phyloP scores from a whole-genome alignment of 2,888 invertebrate genomes.

The Eudasyphora cyanicolor region DNA sequence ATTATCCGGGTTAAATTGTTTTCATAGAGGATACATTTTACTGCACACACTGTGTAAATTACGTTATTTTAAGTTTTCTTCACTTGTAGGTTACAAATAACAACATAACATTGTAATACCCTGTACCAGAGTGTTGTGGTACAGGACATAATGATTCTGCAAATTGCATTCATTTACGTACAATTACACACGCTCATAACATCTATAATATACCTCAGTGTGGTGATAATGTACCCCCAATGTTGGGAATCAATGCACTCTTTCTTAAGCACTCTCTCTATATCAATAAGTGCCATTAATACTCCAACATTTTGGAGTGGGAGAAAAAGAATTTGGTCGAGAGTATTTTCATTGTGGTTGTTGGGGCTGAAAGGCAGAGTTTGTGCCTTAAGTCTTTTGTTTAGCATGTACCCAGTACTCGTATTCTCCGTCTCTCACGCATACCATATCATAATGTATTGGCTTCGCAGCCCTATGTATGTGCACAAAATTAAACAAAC shows the following conservation, averaged over 20 bases:
- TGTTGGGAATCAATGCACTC: not conserved
- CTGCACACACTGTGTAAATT: too few species aligned
- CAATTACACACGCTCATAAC: too few species aligned
- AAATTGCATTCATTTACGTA: too few species aligned
- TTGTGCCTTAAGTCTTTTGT: constrained; percentile 63
- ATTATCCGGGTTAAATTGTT: too few species aligned
- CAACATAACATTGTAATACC: too few species aligned
- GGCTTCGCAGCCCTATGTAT: not conserved
- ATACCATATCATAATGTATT: not conserved
- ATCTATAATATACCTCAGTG: too few species aligned
- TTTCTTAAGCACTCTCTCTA: not conserved
- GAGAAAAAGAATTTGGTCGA: constrained; percentile 34
- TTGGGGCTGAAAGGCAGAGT: not conserved
- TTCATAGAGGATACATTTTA: too few species aligned
- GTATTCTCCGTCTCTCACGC: not conserved
- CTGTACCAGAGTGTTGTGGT: too few species aligned
- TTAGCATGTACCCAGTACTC: constrained; percentile 21
- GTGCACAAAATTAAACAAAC: constrained; percentile 15
- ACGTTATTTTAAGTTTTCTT: too few species aligned
- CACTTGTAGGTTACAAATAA: too few species aligned
- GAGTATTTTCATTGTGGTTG: not conserved
- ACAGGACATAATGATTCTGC: too few species aligned
- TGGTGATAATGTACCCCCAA: too few species aligned
- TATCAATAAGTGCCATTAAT: not conserved
- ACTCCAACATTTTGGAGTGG: constrained; percentile 34